Percentiles rank a stretch among this genome's conserved stretches.
phyloP scores from a whole-genome alignment of 2,888 invertebrate genomes.

The Dryadula phaetusa region DNA sequence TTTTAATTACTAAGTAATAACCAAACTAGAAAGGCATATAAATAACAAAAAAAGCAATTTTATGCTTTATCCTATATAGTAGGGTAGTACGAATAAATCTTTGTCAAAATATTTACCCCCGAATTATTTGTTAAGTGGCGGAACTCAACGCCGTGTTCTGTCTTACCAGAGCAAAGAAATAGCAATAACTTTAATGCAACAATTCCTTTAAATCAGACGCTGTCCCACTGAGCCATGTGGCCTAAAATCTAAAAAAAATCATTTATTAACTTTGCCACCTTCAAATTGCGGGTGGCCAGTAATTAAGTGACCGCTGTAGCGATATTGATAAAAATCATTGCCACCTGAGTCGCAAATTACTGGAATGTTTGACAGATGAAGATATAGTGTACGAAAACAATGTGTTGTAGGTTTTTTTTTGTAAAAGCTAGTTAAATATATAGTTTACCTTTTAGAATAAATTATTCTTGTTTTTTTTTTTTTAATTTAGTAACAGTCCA shows the following conservation, averaged over 20 bases:
- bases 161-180: too few relatives aligned
- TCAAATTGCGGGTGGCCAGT: conserved; percentile 46
- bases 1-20: too few relatives aligned
- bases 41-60: too few relatives aligned
- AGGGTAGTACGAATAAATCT: too few relatives aligned
- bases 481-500: neutral
- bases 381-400: conserved; percentile 56
- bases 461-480: neutral
- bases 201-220: too few relatives aligned
- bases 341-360: conserved; percentile 55
- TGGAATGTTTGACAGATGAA: conserved; percentile 66
- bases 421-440: neutral
- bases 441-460: neutral
- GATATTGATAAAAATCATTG: conserved; percentile 57
- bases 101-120: too few relatives aligned
- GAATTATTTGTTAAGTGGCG: too few relatives aligned
- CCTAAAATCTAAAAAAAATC: conserved; percentile 9
- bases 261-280: conserved; percentile 27
- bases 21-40: too few relatives aligned
- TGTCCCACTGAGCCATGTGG: too few relatives aligned
- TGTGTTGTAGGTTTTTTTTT: neutral
- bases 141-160: too few relatives aligned
- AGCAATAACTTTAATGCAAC: too few relatives aligned
- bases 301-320: conserved; percentile 55
- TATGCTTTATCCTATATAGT: too few relatives aligned